Base-by-base conservation (phyloP, 2,113 vertebrate species). In the Myrmecophaga tridactyla region DNA sequence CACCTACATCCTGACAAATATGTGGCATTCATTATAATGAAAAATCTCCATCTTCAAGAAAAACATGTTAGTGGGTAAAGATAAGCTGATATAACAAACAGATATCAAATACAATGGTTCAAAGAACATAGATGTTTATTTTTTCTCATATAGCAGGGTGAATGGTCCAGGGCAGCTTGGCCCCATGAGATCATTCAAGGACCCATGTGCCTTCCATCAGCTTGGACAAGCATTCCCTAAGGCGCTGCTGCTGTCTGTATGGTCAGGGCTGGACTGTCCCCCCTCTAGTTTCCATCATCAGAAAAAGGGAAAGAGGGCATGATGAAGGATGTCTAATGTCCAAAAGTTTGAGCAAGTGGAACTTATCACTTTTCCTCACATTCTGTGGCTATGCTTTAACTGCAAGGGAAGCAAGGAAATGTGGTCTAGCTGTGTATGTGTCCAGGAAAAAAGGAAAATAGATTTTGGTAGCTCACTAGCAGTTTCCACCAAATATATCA, bases 391-490 rank as follows among this genome's bases (percentile, higher is more conserved):
- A 25, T 7, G 62, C 23, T n/a, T 34, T 69, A 46, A 53, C 31
- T 48, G 58, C 70, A 63, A 51, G 11, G 43, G 4, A 23, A 18
- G 1, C 29, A 83, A 25, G 67, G 63, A 88, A 89, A 63, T 58
- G 17, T 76, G 36, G 21, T 93, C 78, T 70, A 51, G 21, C 75
- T 51, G 10, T 2, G 23, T 36, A 34, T 2, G 41, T 73, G 62
- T 60, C 29, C n/a, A 77, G 92, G 65, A 87, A 65, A 58, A 39
- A 91, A 92, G 46, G 31, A 56, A 91, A 85, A 85, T 17, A 60
- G 25, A 56, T 93, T 93, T 96, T 80, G 60, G 60, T 58, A 95
- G 76, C 67, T 23, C 58, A 25, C 58, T 43, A 90, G 21, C 31
- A 46, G 11, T 86, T 80, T 84, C 39, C 58, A 84, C 51, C 60